Base-by-base conservation (phyloP, 1,140 invertebrate species). In the Ctenoplectra terminalis region DNA sequence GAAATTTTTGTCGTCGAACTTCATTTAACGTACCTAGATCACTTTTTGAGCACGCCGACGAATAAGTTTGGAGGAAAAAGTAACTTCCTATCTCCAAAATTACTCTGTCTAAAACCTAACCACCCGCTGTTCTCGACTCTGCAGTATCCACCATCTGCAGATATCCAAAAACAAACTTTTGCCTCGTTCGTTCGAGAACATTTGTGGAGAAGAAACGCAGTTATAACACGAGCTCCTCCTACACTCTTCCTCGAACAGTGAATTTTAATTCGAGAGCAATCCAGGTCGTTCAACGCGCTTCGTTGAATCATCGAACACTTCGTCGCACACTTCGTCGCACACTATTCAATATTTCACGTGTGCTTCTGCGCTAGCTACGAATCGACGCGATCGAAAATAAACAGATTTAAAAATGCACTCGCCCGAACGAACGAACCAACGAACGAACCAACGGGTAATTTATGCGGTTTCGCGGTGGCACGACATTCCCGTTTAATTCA, bases 401-500 rank as follows among this genome's bases (percentile, higher is more conserved):
- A 70, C 50, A 40, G 31, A 9, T 43, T 43, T n/a, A 64, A 43
- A 64, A 64, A 64, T n/a, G 20, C 61, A 43, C 4, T n/a, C 34
- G 23, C n/a, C 23, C 15, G 4, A 26, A 40, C 43, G 23, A 34
- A 29, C 15, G 4, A 26, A 40, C 43, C 23, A 43, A 23, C 17
- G 17, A 34, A 23, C 66, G 43, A 20, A 1, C 64, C 15, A 34
- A 2, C 58, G 34, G 20, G 5, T 56, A 60, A 73, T 31, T 58
- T 43, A 58, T 60, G 71, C 71, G 71, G 71, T 73, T 73, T 73
- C 46, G 40, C 26, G 54, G 71, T 60, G 26, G 37, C 52, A 29
- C 13, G 34, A 64, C 63, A 17, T 20, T 26, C n/a, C 46, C 31
- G 5, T 63, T 63, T n/a, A 73, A 73, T 60, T 58, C n/a, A 46